Evolutionary conservation across 2,113 vertebrate species (phyloP).

Genomic region (Laticauda colubrina): DNA sequence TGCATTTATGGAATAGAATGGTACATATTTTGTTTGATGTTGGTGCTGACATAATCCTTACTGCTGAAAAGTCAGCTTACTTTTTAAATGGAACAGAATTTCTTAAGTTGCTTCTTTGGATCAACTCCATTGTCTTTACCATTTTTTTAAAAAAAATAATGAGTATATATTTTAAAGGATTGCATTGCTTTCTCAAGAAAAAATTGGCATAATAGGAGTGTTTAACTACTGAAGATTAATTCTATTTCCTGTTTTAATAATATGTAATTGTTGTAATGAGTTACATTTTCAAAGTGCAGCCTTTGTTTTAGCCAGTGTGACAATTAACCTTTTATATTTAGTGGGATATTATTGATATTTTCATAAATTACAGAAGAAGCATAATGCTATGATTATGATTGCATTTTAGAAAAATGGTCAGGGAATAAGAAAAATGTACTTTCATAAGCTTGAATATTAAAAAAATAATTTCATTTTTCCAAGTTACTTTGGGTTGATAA

Average conservation of each 20-base stretch:
- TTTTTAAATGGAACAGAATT: background rate
- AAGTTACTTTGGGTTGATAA: conserved; percentile 54
- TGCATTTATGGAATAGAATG: background rate
- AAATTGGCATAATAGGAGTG: conserved; percentile 55
- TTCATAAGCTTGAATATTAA: conserved; percentile 61
- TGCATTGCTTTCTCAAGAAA: conserved; percentile 55
- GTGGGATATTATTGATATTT: conserved; percentile 71
- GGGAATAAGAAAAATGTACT: conserved; percentile 57
- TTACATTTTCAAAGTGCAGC: conserved; percentile 75
- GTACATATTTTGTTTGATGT: background rate
- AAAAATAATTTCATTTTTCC: conserved; percentile 59
- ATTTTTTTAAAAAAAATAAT: conserved; percentile 52
- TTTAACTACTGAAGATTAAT: conserved; percentile 68
- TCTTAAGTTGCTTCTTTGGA: conserved; percentile 20
- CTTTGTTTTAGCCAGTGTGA: conserved; percentile 69
- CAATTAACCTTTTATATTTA: conserved; percentile 74
- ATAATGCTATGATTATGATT: conserved; percentile 60
- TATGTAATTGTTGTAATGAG: conserved; percentile 66
- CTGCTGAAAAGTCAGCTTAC: background rate
- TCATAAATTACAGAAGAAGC: conserved; percentile 67
- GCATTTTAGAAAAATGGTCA: conserved; percentile 63
- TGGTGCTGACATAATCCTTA: background rate
- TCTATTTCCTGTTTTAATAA: conserved; percentile 74
- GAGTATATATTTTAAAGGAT: conserved; percentile 62
- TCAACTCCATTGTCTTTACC: conserved; percentile 57